Percentiles rank a stretch among this genome's conserved stretches.
Conservation (phyloP, 2,797 vertebrate genomes). For the Myiothlypis coronata region DNA sequence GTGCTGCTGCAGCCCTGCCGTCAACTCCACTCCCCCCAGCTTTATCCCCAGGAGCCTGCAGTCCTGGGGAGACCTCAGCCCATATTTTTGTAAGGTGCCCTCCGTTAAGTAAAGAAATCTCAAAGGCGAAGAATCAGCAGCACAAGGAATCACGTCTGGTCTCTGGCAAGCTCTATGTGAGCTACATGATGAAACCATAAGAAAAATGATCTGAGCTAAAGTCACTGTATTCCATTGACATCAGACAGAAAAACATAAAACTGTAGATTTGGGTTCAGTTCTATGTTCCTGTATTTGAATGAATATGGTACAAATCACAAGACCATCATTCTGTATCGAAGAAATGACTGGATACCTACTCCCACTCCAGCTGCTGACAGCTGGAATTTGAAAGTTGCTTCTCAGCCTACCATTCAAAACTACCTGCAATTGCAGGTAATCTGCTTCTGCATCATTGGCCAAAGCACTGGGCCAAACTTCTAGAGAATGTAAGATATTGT, state of each 20-base stretch:
- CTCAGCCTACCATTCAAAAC: neutral
- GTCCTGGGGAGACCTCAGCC: neutral
- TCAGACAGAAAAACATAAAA: neutral
- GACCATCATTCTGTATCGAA: neutral
- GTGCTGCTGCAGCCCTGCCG: neutral
- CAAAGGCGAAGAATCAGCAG: neutral
- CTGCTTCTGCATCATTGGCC: neutral
- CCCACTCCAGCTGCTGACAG: neutral
- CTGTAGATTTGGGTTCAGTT: neutral
- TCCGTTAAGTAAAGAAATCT: neutral
- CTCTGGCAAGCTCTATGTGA: neutral
- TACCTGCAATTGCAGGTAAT: neutral
- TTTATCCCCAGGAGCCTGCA: accelerated
- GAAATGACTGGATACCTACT: neutral
- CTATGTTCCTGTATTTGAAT: neutral
- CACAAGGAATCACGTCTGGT: neutral
- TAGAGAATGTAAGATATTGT: neutral
- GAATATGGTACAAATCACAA: neutral
- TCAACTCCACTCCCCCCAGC: neutral
- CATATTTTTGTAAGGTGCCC: neutral
- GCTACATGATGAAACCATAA: neutral
- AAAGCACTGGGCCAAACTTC: neutral
- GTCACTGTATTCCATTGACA: neutral
- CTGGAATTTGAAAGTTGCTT: neutral
- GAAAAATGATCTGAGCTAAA: neutral